Evolutionary conservation across 1,140 invertebrate genomes (phyloP), one percentile per base, ranked within the genome.

Genomic region (Pantala flavescens): DNA sequence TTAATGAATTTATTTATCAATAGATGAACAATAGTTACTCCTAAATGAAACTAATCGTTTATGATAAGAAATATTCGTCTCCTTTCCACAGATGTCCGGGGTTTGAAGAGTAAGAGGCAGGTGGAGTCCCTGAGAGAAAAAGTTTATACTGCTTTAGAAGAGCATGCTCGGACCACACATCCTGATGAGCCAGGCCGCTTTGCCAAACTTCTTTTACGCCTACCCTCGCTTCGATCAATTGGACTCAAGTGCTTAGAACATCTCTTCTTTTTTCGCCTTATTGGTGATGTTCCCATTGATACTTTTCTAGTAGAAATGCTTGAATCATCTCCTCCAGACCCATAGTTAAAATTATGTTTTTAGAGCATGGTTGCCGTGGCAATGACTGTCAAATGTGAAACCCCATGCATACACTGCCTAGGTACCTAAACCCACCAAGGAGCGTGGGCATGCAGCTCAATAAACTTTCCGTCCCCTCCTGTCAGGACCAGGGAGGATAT

Each of bases 191-290:
- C 95, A 36, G 95, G 95, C 9, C 87, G 97, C 28, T 99, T 98
- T 84, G 95, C 96, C 23, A 96, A 98, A 81, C 84, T 99, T 9
- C 84, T 98, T 75, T 84, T 99, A 71, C 90, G 97, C 76, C 85
- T 99, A 80, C 97, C 97, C 2, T 93, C 96, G 2, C 87, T 99
- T 23, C 88, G 97, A 73, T 98, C 96, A 75, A 98, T 98, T 80
- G 96, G 94, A 42, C 87, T 98, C 21, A 98, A 98, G 84, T 98
- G 96, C 84, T 86, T 94, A 78, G 96, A 98, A 82, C 94, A 98
- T 84, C 86, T 98, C 70, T 98, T 97, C 86, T 97, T 96, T 86
- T 97, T 96, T 85, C 92, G 94, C 81, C 86, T 98, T 55, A 92
- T 96, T 77, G 91, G 89, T 49, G 93, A 96, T 77, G 86, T 86